These are phyloP conservation scores for Calosoma granatense DNA, from an alignment of 1,140 invertebrate species.

Conservation along the genomic window DNA sequence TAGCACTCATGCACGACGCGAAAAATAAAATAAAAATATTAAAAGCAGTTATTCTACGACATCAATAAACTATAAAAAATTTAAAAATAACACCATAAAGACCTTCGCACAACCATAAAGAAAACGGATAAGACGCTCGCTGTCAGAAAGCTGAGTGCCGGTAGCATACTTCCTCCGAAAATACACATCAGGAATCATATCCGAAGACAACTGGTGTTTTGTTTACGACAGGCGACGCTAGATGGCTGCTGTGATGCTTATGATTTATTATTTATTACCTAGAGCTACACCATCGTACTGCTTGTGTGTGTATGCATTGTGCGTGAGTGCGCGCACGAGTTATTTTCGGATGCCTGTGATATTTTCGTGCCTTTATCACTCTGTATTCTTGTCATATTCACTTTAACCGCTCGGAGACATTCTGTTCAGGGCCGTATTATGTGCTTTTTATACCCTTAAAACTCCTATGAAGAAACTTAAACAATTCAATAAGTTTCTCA, in stretches of 20 bases:
- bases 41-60: neutral
- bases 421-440: too few relatives aligned
- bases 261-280: constrained; percentile 8
- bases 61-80: constrained; percentile 1
- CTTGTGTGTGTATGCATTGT: neutral
- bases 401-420: too few relatives aligned
- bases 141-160: neutral
- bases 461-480: too few relatives aligned
- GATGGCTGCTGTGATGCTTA: neutral
- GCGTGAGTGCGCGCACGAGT: neutral
- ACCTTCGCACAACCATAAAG: neutral
- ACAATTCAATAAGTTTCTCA: too few relatives aligned
- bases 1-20: neutral
- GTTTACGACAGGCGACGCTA: neutral
- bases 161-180: neutral
- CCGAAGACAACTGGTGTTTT: constrained; percentile 6
- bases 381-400: neutral
- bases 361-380: too few relatives aligned
- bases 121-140: neutral
- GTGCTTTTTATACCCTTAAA: too few relatives aligned
- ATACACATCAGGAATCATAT: neutral
- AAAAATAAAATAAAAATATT: constrained; percentile 3
- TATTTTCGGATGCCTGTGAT: neutral
- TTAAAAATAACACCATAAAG: constrained; percentile 7
- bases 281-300: neutral